phyloP scores from a whole-genome alignment of 2,113 vertebrate genomes.

The Psittacula cyanocephala region DNA sequence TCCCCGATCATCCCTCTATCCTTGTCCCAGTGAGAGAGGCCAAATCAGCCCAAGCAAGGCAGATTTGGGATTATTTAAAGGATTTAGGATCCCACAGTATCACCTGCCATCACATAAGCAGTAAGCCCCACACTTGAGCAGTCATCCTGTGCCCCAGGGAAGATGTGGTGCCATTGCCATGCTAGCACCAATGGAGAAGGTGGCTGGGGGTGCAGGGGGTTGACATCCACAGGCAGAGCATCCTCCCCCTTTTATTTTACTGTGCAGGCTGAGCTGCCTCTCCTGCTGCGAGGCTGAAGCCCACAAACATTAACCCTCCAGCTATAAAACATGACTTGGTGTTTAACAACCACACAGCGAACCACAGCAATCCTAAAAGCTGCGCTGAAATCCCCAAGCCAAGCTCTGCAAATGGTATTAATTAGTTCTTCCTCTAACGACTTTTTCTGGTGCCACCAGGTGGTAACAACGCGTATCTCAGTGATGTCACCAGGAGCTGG shows the following conservation, averaged over 20 bases:
- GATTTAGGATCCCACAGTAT: neutral
- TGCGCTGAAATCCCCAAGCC: neutral
- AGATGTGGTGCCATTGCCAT: neutral
- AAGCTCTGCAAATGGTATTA: neutral
- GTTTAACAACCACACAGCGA: neutral
- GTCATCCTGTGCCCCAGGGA: accelerated
- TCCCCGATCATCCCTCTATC: accelerated
- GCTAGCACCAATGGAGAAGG: neutral
- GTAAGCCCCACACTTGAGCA: accelerated
- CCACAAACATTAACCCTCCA: conserved; percentile 2
- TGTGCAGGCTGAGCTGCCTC: neutral
- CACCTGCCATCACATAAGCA: accelerated
- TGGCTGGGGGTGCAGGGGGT: accelerated
- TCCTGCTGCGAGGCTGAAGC: neutral
- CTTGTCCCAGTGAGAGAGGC: neutral
- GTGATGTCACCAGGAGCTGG: neutral
- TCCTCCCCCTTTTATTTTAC: neutral
- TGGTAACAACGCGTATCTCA: conserved; percentile 27
- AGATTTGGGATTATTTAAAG: neutral
- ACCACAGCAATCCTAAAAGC: neutral
- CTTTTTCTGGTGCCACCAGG: conserved; percentile 61
- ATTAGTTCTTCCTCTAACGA: conserved; percentile 4
- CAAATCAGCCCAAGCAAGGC: neutral
- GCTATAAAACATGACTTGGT: neutral
- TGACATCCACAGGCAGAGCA: neutral